A percentile compares a stretch with the other conserved stretches of the same genome.
Conservation (phyloP, 1,140 invertebrate species). For the Pissodes strobi region DNA sequence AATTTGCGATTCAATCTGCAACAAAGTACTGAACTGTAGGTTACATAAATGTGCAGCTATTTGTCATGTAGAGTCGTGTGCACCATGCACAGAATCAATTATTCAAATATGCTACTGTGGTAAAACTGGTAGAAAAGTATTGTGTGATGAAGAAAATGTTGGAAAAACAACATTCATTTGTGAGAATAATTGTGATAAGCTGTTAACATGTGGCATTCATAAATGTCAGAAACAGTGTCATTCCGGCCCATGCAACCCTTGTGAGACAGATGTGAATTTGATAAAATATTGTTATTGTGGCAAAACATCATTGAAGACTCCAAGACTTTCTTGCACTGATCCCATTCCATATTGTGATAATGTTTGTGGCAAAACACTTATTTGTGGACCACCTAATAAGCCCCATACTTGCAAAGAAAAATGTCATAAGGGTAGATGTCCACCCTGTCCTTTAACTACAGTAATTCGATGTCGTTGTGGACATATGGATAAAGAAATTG, state of each 20-base stretch:
- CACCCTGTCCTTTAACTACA: constrained; percentile 78
- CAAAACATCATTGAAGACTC: constrained; percentile 62
- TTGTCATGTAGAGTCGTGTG: constrained; percentile 82
- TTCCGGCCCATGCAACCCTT: constrained; percentile 65
- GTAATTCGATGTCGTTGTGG: constrained; percentile 88
- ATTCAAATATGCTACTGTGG: constrained; percentile 58
- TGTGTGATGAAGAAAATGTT: constrained; percentile 59
- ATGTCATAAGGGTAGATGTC: constrained; percentile 83
- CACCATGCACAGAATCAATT: constrained; percentile 66
- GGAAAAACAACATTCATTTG: constrained; percentile 63
- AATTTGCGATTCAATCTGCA: constrained; percentile 74
- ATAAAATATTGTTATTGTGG: constrained; percentile 86
- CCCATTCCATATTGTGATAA: constrained; percentile 81
- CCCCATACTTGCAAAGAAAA: constrained; percentile 71
- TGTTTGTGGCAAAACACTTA: constrained; percentile 76
- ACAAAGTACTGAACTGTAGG: constrained; percentile 72
- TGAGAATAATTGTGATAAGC: constrained; percentile 69
- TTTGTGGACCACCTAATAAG: constrained; percentile 75
- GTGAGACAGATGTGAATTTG: constrained; percentile 65
- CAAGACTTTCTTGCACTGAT: constrained; percentile 77
- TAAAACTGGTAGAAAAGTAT: constrained; percentile 58
- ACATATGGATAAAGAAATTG: constrained; percentile 80
- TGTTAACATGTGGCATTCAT: constrained; percentile 77
- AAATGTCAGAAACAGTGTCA: constrained; percentile 76
- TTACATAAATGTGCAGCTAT: constrained; percentile 71